phyloP scores from a whole-genome alignment of 64 coral and sea anemone genomes.

The Montipora foliosa region DNA sequence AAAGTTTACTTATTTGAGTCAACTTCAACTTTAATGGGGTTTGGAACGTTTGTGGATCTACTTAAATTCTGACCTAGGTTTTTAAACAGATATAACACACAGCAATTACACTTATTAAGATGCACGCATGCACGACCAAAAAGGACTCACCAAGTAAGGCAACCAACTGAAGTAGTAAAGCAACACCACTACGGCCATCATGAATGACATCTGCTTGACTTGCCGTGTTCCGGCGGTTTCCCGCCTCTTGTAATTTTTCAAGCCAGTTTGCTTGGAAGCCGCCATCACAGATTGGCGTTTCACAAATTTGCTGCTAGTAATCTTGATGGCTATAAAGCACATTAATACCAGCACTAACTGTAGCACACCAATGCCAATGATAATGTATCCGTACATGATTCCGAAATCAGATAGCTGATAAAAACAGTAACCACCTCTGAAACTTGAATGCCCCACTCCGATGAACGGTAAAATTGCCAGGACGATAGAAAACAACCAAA shows the following conservation, averaged over 20 bases:
- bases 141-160: constrained; percentile 91
- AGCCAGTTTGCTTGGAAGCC: constrained; percentile 67
- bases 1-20: no score
- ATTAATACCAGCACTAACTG: neutral
- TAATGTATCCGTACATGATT: no score
- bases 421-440: no score
- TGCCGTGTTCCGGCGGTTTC: constrained; percentile 79
- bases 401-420: no score
- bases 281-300: constrained; percentile 87
- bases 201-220: constrained; percentile 78
- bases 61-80: no score
- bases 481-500: no score
- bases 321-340: constrained; percentile 89
- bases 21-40: no score
- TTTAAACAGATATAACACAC: neutral
- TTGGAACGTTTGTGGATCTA: no score
- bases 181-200: constrained; percentile 84
- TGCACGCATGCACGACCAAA: neutral
- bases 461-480: no score
- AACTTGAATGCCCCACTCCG: no score
- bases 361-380: no score
- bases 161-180: constrained; percentile 93
- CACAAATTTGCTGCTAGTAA: constrained; percentile 79
- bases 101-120: neutral
- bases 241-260: constrained; percentile 12